phyloP scores from a whole-genome alignment of 2,888 invertebrate genomes.

The Formica aserva region DNA sequence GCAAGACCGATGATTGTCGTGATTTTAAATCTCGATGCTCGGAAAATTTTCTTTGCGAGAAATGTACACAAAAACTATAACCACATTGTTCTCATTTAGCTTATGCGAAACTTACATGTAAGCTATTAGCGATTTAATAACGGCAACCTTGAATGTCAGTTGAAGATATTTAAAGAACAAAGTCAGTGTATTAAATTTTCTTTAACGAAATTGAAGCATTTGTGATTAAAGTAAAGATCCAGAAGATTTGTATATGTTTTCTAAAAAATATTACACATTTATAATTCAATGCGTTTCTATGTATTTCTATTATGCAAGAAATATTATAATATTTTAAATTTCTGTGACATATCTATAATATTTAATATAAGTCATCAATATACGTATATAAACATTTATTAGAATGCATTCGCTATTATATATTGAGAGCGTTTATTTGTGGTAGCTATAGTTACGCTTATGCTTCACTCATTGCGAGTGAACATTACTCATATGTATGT shows the following conservation, averaged over 20 bases:
- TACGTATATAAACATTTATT: not conserved
- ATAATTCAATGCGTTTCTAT: not conserved
- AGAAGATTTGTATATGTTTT: not conserved
- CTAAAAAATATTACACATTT: not conserved
- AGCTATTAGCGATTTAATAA: conserved; percentile 21
- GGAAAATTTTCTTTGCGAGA: not conserved
- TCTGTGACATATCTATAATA: not conserved
- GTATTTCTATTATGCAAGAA: not conserved
- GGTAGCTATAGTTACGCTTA: not conserved
- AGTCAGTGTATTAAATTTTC: not conserved
- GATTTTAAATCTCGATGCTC: not conserved
- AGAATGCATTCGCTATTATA: not conserved
- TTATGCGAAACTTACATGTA: conserved; percentile 3
- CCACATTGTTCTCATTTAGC: not conserved
- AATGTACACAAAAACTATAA: not conserved
- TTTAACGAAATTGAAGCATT: not conserved
- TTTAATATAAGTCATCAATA: not conserved
- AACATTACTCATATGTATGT: not conserved
- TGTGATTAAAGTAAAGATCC: not conserved
- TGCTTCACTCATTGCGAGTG: not conserved
- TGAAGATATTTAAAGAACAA: conserved; percentile 8
- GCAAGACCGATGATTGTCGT: not conserved
- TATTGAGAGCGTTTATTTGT: not conserved
- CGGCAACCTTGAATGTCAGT: conserved; percentile 20
- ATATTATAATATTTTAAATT: not conserved